These are phyloP conservation scores for Coendou prehensilis DNA, from an alignment of 2,797 vertebrate genomes.

Conservation along the genomic window DNA sequence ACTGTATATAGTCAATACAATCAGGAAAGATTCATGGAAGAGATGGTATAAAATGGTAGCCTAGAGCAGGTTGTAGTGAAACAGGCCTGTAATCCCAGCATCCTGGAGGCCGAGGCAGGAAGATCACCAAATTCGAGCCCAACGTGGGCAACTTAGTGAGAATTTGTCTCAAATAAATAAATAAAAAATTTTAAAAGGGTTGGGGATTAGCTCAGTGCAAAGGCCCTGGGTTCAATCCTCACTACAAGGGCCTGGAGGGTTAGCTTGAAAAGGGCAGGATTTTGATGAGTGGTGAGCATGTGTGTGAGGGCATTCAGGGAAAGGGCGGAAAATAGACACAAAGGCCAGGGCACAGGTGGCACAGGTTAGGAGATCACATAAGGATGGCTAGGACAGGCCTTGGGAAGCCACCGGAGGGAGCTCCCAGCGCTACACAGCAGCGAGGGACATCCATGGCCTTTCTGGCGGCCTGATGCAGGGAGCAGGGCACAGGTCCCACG, in stretches of 20 bases:
- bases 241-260: neutral
- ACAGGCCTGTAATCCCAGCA: neutral
- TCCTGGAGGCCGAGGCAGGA: neutral
- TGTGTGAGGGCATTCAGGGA: neutral
- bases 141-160: neutral
- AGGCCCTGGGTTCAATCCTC: neutral
- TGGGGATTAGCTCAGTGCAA: neutral
- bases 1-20: neutral
- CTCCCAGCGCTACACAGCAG: neutral
- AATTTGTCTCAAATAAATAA: neutral
- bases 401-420: neutral
- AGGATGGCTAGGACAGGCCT: neutral
- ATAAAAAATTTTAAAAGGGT: neutral
- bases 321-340: neutral
- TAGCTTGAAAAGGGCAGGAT: neutral
- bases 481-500: neutral
- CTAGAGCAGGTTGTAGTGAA: neutral
- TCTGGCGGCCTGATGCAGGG: neutral
- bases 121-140: neutral
- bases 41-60: neutral
- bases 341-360: neutral
- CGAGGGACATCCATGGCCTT: neutral
- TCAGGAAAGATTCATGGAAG: neutral
- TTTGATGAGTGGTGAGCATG: neutral
- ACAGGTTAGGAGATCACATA: neutral